phyloP scores from a whole-genome alignment of 2,888 invertebrate species.

The Lobophora halterata region DNA sequence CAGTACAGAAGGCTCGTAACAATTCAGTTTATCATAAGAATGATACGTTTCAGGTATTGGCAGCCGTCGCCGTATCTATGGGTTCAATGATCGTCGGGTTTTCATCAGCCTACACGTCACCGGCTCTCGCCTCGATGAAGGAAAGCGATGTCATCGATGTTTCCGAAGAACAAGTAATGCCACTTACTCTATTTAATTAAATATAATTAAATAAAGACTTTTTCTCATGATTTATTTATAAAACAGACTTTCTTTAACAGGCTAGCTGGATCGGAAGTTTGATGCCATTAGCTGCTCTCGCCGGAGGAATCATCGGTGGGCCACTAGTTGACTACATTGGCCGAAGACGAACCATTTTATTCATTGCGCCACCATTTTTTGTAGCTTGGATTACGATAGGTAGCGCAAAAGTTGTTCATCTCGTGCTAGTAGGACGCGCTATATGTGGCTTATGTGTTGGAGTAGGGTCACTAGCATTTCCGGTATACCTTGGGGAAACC shows the following conservation, averaged over 20 bases:
- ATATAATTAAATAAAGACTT: too few species aligned
- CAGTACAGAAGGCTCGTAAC: slow-evolving; percentile 15
- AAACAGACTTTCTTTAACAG: slow-evolving; percentile 75
- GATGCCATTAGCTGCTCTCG: slow-evolving; percentile 93
- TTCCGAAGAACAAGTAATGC: slow-evolving; percentile 71
- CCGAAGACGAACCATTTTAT: slow-evolving; percentile 89
- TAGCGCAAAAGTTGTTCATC: slow-evolving; percentile 84
- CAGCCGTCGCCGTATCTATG: slow-evolving; percentile 91
- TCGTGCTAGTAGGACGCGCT: slow-evolving; percentile 89
- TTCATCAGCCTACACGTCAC: slow-evolving; percentile 93
- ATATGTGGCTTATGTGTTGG: slow-evolving; percentile 94
- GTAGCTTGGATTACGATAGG: slow-evolving; percentile 92
- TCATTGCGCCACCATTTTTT: slow-evolving; percentile 90
- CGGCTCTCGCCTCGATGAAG: slow-evolving; percentile 89
- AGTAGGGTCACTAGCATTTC: slow-evolving; percentile 91
- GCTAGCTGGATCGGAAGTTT: slow-evolving; percentile 93
- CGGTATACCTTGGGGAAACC: slow-evolving; percentile 96
- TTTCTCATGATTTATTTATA: too few species aligned
- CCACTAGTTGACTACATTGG: slow-evolving; percentile 93
- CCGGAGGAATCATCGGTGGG: slow-evolving; percentile 92
- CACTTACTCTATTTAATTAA: not conserved
- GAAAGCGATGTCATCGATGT: slow-evolving; percentile 81
- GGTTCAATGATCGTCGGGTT: slow-evolving; percentile 95
- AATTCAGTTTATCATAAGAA: slow-evolving; percentile 6
- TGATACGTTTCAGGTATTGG: slow-evolving; percentile 84